A percentile compares a stretch with the other conserved stretches of the same genome.
Conservation (phyloP, 2,113 vertebrate genomes). For the Oenanthe oenanthe region DNA sequence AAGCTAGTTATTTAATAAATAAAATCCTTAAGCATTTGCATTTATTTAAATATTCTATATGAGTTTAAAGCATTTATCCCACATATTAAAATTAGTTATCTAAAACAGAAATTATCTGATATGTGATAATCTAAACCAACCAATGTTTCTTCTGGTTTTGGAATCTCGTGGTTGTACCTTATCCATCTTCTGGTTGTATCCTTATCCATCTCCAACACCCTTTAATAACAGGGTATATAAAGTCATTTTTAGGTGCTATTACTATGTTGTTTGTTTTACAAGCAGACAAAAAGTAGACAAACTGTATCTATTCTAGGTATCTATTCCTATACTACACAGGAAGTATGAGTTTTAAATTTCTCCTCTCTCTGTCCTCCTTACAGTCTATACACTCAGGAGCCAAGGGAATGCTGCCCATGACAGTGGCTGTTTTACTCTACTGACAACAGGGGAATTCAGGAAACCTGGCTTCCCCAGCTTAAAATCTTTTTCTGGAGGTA, state of each 20-base stretch:
- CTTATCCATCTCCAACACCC: neutral
- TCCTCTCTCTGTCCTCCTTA: neutral
- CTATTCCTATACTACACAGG: neutral
- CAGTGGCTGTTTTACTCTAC: neutral
- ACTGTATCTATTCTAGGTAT: accelerated
- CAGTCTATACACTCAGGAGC: neutral
- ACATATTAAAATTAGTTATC: neutral
- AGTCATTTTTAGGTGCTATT: neutral
- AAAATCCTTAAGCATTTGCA: neutral
- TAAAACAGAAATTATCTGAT: neutral
- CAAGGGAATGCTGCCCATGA: neutral
- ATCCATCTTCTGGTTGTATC: neutral
- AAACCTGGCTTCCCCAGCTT: neutral
- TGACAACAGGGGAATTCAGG: accelerated
- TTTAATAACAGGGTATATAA: neutral
- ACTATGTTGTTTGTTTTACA: neutral
- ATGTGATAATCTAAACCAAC: neutral
- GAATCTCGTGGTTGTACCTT: neutral
- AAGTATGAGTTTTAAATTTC: neutral
- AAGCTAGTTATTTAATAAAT: neutral
- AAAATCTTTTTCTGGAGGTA: neutral
- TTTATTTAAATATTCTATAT: neutral
- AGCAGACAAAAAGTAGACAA: neutral
- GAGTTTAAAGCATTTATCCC: neutral
- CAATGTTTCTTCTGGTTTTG: neutral